Base-by-base conservation (phyloP, 1,140 invertebrate species). In the Lucilia sericata region DNA sequence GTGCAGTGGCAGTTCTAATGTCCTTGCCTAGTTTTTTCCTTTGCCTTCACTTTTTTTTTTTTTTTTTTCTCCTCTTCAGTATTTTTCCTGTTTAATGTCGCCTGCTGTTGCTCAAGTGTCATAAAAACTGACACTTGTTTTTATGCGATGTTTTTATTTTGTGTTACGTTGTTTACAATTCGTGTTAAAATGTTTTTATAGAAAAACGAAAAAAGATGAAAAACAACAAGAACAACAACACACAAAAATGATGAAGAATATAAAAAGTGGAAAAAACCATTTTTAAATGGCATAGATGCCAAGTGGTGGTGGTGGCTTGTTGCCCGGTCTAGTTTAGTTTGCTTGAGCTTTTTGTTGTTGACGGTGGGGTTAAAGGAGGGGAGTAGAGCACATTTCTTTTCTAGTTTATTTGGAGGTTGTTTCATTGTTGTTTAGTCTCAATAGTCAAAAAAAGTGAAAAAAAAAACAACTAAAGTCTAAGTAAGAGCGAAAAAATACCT, bases 91-190 rank as follows among this genome's bases (percentile, higher is more conserved):
- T 78, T 78, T 78, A 78, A 42, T 42, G 75, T 78, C 75, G 75
- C 75, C 75, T 78, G 75, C 75, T 78, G 75, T 78, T 78, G 36
- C 75, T 78, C 75, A 78, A 78, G 75, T 78, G 75, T 78, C 75
- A 78, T 78, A 78, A 78, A 78, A 78, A 78, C 75, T 78, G 75
- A 78, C 75, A 78, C 75, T 78, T 78, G 75, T 78, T 78, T 78
- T 78, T 34, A 75, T 78, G 75, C 75, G 14, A 19, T 75, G 74
- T 75, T 75, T 75, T 75, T 78, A 75, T 82, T 82, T 60, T 55
- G 19, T 82, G 80, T 65, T 60, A 82, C 55, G 49, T 82, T 65
- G 49, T 65, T 82, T 82, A 82, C 80, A 55, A 82, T 82, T 82
- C 80, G 55, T 82, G 80, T 60, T 55, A 51, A 82, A 55, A 82